Base-by-base conservation (phyloP, 2,113 vertebrate genomes). In the Gila orcuttii region DNA sequence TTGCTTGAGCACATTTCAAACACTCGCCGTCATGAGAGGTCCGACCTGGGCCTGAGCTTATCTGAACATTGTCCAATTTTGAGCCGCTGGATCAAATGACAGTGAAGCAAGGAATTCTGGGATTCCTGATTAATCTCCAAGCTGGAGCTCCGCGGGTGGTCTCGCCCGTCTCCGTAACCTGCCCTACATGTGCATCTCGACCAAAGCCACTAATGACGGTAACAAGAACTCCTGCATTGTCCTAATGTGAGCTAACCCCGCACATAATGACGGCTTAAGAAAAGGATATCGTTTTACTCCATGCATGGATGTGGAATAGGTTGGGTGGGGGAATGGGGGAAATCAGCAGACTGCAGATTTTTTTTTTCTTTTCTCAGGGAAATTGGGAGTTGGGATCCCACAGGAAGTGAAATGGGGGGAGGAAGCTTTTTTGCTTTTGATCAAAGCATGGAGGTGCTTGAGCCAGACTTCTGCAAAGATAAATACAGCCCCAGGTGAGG, bases 61-160 rank as follows among this genome's bases (percentile, higher is more conserved):
- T 88, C 84, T 75, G 87, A 85, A 85, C 76, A 36, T 39, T 57
- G 71, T 76, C 76, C 74, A 76, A 62, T 28, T 42, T 79, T 4
- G 39, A 86, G 64, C 13, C 86, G 83, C 81, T 90, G 84, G 91
- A 92, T 93, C 92, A 90, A 90, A 93, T 92, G 94, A 94, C 91
- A 90, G 88, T 73, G 89, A 85, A 89, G 80, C 17, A 82, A 79
- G 87, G 90, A 89, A 91, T 92, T 90, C 89, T 90, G 91, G 91
- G 92, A 92, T 92, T 92, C 59, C 86, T 45, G 86, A 91, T 91
- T 94, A 93, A 93, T 94, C 90, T 90, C 93, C 85, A 91, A 88
- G 91, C 89, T 83, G 82, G 5, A 47, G 83, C 91, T 91, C 89
- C 83, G 88, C 89, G 95, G 94, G 93, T 96, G 94, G 94, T 95